phyloP scores from a whole-genome alignment of 30 jellyfish, hydroid and myxozoan genomes.

The Aurelia aurita region DNA sequence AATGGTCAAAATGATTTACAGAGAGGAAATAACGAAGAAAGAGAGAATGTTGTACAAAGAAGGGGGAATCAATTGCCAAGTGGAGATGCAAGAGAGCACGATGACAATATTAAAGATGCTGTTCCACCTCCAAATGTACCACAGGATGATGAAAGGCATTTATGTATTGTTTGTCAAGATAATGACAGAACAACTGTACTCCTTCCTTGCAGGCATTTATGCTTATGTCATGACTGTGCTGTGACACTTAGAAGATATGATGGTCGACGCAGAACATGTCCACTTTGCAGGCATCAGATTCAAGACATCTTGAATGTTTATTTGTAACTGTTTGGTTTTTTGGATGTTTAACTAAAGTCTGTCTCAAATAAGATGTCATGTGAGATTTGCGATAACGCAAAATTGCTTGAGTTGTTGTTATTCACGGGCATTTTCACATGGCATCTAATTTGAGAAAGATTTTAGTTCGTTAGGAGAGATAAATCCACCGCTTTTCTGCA shows the following conservation, averaged over 20 bases:
- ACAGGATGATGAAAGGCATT: constrained; percentile 20
- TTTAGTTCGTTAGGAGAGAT: no score
- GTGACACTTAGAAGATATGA: not conserved
- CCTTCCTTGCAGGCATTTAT: constrained; percentile 55
- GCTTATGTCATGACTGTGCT: constrained; percentile 40
- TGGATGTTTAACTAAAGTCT: not conserved
- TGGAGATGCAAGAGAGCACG: not conserved
- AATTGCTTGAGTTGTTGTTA: no score
- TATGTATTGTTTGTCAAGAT: constrained; percentile 51
- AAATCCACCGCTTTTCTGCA: no score
- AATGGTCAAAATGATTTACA: no score
- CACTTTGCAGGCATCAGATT: constrained; percentile 39
- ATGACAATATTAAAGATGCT: not conserved
- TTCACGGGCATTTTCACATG: no score
- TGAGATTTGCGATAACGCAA: no score
- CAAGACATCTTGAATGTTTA: constrained; percentile 37
- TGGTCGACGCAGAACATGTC: constrained; percentile 18
- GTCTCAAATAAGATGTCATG: no score
- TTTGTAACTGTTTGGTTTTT: not conserved
- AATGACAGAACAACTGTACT: constrained; percentile 27
- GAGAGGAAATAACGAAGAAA: not conserved
- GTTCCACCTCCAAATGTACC: not conserved
- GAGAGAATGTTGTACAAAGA: not conserved
- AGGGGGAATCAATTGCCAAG: no score
- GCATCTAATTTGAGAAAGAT: no score